A percentile compares a stretch with the other conserved stretches of the same genome.
These are phyloP conservation scores for Halichoerus grypus DNA, from an alignment of 2,113 vertebrate species.

Conservation along the genomic window DNA sequence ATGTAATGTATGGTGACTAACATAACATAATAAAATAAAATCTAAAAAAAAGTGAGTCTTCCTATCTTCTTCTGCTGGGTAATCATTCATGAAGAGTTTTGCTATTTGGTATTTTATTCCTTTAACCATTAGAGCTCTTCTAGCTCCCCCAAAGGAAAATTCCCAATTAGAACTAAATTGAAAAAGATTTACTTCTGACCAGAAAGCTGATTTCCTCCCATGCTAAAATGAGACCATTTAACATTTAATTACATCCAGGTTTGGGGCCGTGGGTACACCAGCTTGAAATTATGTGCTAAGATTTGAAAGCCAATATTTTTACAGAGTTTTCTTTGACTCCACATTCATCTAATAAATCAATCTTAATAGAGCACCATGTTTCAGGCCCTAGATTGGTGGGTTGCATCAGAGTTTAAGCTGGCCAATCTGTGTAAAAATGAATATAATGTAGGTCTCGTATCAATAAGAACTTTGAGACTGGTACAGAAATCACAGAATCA, in stretches of 20 bases:
- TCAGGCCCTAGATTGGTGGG: background rate
- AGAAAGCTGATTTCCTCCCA: background rate
- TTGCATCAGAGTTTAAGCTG: background rate
- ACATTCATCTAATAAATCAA: background rate
- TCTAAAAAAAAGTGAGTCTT: background rate
- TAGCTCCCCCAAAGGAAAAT: slow-evolving; percentile 25
- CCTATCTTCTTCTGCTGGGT: background rate
- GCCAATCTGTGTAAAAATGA: background rate
- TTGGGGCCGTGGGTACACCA: background rate
- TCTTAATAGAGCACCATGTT: background rate
- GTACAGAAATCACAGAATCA: background rate
- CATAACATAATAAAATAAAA: too few relatives aligned
- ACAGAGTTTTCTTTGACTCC: background rate
- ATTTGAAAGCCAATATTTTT: background rate
- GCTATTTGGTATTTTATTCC: slow-evolving; percentile 14
- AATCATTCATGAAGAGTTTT: background rate
- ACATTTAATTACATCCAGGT: slow-evolving; percentile 42
- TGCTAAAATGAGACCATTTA: slow-evolving; percentile 10
- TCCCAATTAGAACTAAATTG: slow-evolving; percentile 50
- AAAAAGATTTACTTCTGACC: slow-evolving; percentile 24
- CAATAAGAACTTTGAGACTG: background rate
- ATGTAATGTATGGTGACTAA: too few relatives aligned
- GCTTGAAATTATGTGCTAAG: background rate
- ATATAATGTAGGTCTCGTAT: background rate
- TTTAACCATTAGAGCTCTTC: background rate